Evolutionary conservation across 1,140 invertebrate species (phyloP).

Genomic region (Zaprionus capensis): DNA sequence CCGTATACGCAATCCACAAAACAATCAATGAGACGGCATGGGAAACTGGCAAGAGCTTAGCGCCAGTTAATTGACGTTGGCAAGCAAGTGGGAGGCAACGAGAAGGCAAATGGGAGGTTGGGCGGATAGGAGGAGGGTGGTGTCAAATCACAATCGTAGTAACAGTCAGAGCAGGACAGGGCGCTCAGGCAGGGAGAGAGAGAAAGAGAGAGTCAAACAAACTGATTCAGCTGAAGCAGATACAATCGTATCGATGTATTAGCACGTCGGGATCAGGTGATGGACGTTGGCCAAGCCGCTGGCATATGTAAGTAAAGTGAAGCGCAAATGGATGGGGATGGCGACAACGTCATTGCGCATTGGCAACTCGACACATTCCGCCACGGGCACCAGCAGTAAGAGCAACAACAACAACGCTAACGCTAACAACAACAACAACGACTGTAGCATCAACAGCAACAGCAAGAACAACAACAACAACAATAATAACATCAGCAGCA

Average conservation of each 20-base stretch:
- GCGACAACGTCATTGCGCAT: conserved; percentile 27
- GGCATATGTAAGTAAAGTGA: conserved; percentile 70
- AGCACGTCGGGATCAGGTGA: conserved; percentile 72
- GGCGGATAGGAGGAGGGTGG: not conserved
- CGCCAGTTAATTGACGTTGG: conserved; percentile 54
- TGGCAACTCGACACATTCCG: conserved; percentile 59
- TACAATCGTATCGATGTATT: conserved; percentile 60
- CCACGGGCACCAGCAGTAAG: conserved; percentile 40
- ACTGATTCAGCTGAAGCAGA: conserved; percentile 11
- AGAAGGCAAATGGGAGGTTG: not conserved
- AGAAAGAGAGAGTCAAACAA: not conserved
- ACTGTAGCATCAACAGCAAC: conserved; percentile 11
- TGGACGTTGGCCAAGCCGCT: conserved; percentile 58
- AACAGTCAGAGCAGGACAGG: not conserved
- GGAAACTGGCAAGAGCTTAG: conserved; percentile 43
- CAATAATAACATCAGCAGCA: conserved; percentile 15
- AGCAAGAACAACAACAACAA: conserved; percentile 17
- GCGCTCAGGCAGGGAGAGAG: too few species aligned
- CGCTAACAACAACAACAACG: conserved; percentile 16
- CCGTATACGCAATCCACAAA: conserved; percentile 50
- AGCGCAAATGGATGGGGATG: conserved; percentile 43
- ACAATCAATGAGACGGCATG: conserved; percentile 37
- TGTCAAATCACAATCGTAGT: not conserved
- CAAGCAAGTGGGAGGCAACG: conserved; percentile 24
- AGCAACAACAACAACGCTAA: conserved; percentile 1